Base-by-base conservation (phyloP, 1,140 invertebrate genomes). In the Lethrus apterus region DNA sequence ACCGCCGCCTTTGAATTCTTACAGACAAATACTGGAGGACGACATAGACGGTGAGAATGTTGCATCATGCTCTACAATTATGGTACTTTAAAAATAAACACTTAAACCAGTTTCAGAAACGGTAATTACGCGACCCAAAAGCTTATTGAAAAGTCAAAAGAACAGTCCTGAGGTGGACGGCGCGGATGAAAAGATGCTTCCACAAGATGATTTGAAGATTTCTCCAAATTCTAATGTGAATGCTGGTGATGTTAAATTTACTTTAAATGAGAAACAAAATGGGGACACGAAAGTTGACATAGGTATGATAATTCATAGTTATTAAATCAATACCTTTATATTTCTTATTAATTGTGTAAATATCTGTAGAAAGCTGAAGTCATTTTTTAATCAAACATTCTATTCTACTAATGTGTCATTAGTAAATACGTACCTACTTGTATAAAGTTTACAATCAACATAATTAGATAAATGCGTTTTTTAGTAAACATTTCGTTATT, bases 231-330 rank as follows among this genome's bases (percentile, higher is more conserved):
- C 69, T 5, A 66, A 72, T n/a, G 66, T 70, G 2, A 68, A 71
- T 50, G 64, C 71, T 58, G 66, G 69, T 0, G 77, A 79, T 62
- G 79, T 86, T 1, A 86, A 85, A 66, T 85, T 84, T 51, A 77
- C 80, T 21, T 70, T 73, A 17, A 75, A 69, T 18, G 80, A 82
- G 57, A 76, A 80, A 44, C 71, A 83, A 55, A 91, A 91, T 75
- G 88, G 88, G 1, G 88, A 91, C 62, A 83, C 87, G 0, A 91
- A 89, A 68, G 79, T 92, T 30, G 84, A 92, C 58, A 86, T 91
- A 24, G 80, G 84, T 69, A 44, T 32, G 3, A 24, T 17, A n/a
- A n/a, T n/a, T n/a, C n/a, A n/a, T n/a, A n/a, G n/a, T n/a, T n/a
- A n/a, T n/a, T 26, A 7, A 26, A 26, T 26, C 7, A 26, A 7